A percentile compares a stretch with the other conserved stretches of the same genome.
phyloP scores from a whole-genome alignment of 2,797 vertebrate genomes.

The Eupleurogrammus muticus region DNA sequence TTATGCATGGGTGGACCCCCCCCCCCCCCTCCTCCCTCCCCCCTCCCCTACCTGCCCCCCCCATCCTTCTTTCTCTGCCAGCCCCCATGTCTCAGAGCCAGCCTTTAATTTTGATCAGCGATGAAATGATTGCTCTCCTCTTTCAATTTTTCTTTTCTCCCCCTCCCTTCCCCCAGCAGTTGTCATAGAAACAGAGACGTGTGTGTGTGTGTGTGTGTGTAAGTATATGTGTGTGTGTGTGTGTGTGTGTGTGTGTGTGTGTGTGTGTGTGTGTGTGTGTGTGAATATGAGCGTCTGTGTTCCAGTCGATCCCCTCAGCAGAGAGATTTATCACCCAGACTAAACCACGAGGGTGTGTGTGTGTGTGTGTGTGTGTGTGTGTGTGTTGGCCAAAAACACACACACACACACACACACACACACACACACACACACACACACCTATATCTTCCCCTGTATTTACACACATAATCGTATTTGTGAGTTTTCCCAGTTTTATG shows the following conservation, averaged over 20 bases:
- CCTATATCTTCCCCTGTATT: conserved; percentile 62
- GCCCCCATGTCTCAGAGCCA: conserved; percentile 66
- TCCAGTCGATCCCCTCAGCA: conserved; percentile 88
- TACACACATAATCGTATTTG: conserved; percentile 60
- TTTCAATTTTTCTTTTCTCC: conserved; percentile 71
- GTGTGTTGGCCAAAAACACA: conserved; percentile 9
- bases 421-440: conserved; percentile 14
- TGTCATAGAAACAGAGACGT: conserved; percentile 88
- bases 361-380: conserved; percentile 24
- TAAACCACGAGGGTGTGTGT: conserved; percentile 51
- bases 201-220: conserved; percentile 39
- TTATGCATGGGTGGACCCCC: conserved; percentile 40
- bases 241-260: conserved; percentile 7
- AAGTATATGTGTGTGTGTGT: conserved; percentile 17
- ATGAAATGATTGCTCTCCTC: conserved; percentile 83
- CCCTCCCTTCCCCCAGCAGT: conserved; percentile 75
- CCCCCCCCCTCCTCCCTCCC: background rate
- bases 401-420: too few species aligned
- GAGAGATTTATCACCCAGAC: conserved; percentile 88
- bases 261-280: conserved; percentile 25
- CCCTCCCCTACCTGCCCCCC: conserved; percentile 19
- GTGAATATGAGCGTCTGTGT: conserved; percentile 58
- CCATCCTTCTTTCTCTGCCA: conserved; percentile 62
- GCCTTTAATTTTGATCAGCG: conserved; percentile 88
- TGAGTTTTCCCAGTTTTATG: conserved; percentile 61